These are phyloP conservation scores for Amazona guildingii DNA, from an alignment of 2,113 vertebrate species.

Conservation along the genomic window DNA sequence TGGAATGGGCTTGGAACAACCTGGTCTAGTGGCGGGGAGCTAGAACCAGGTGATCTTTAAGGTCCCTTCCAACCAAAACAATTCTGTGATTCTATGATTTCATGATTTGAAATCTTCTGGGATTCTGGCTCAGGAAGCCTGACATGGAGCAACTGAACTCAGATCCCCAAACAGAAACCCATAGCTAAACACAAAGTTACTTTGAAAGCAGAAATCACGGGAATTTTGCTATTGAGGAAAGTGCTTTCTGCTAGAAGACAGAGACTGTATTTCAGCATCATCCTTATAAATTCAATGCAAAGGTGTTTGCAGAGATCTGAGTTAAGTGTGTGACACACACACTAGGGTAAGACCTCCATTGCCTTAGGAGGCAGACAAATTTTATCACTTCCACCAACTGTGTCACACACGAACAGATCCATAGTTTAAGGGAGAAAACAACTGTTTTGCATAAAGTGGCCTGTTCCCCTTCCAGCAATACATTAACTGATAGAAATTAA, in stretches of 20 bases:
- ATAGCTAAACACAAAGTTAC: not conserved
- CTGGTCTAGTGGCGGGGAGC: not conserved
- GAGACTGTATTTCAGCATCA: not conserved
- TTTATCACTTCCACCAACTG: not conserved
- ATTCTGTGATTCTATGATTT: not conserved
- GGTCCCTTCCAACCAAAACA: not conserved
- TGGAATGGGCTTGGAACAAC: not conserved
- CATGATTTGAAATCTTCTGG: not conserved
- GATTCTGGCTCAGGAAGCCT: not conserved
- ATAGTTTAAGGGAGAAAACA: not conserved
- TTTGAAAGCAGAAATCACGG: not conserved
- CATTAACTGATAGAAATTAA: not conserved
- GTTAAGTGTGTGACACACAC: not conserved
- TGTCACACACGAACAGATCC: fast-evolving
- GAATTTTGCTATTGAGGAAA: not conserved
- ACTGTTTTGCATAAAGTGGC: not conserved
- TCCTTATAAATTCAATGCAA: not conserved
- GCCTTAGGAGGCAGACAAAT: not conserved
- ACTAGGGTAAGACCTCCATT: not conserved
- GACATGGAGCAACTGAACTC: not conserved
- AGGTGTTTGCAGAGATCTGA: not conserved
- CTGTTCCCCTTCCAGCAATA: not conserved
- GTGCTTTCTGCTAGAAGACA: not conserved
- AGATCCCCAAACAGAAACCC: not conserved
- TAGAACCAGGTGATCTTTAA: not conserved